Conservation (phyloP, 2,113 vertebrate species). For the Percina caprodes region DNA sequence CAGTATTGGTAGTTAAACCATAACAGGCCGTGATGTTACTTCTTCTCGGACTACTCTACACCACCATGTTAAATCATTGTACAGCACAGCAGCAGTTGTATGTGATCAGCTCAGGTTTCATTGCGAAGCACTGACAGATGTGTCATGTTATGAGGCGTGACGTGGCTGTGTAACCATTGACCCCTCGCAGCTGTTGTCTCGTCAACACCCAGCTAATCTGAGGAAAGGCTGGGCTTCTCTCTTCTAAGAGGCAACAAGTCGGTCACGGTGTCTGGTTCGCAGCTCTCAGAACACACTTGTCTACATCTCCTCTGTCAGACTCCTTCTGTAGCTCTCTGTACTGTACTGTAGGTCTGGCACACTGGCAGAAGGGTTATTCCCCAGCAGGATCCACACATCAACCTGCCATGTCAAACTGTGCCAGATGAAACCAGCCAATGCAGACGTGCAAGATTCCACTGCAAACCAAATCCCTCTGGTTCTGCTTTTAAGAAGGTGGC, state of each 20-base stretch:
- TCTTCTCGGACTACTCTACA: slow-evolving; percentile 16
- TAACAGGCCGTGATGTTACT: neutral
- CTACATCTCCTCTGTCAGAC: slow-evolving; percentile 40
- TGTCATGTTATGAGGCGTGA: slow-evolving; percentile 73
- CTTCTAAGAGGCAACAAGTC: slow-evolving; percentile 56
- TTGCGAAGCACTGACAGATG: slow-evolving; percentile 71
- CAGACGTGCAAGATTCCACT: slow-evolving; percentile 64
- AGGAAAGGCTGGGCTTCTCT: slow-evolving; percentile 47
- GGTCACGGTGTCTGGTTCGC: slow-evolving; percentile 71
- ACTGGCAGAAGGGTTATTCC: slow-evolving; percentile 43
- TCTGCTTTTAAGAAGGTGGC: slow-evolving; percentile 53
- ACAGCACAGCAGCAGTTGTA: slow-evolving; percentile 43
- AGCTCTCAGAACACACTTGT: slow-evolving; percentile 37
- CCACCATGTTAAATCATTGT: slow-evolving; percentile 37
- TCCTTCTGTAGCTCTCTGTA: slow-evolving; percentile 27
- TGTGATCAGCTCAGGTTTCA: slow-evolving; percentile 64
- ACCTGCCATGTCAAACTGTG: slow-evolving; percentile 22
- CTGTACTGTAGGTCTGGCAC: slow-evolving; percentile 43
- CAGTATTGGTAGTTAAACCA: neutral
- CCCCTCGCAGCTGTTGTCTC: slow-evolving; percentile 75
- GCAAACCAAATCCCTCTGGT: slow-evolving; percentile 55
- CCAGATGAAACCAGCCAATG: slow-evolving; percentile 47
- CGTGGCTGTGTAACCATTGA: slow-evolving; percentile 25
- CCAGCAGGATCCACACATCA: slow-evolving; percentile 59
- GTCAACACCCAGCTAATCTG: slow-evolving; percentile 57